Evolutionary conservation across 2,797 vertebrate genomes (phyloP), one percentile per base, ranked within the genome.

Genomic region (Gymnothorax reevesii): DNA sequence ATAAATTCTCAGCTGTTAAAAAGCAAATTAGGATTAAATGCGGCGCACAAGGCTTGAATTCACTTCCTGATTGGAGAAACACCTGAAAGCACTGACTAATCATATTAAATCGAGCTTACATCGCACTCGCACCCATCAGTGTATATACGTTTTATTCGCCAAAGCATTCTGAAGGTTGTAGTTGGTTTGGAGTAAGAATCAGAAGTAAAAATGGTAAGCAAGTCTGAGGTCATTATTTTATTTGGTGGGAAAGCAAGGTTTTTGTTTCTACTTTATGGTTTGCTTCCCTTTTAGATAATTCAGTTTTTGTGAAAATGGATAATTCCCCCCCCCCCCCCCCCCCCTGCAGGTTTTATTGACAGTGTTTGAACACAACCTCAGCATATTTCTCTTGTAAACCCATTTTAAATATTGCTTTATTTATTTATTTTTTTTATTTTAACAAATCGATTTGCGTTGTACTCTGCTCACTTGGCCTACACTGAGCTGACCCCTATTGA

Each of bases 171-270:
- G 5, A 12, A 60, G 64, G n/a, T 52, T 17, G 3, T 62, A n/a
- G 33, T 7, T 49, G 42, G 82, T 64, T 57, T 25, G 52, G 12
- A 79, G 69, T 9, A 22, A 62, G 20, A 85, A 80, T 49, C 57
- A 55, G 86, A 86, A 90, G 91, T 88, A 86, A 75, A 42, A 42
- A 75, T 75, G 71, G 27, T 75, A 75, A 42, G 33, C 62, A n/a
- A n/a, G 64, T n/a, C 8, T 8, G 0, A n/a, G 8, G 25, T 12
- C 6, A n/a, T 69, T 69, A n/a, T 64, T 17, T 64, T 20, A 20
- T 64, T 64, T 64, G 17, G 15, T 64, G 60, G 17, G 60, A n/a
- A 22, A 22, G 62, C 20, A 64, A 64, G 22, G 15, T 64, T 1
- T 6, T 20, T 64, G 62, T 64, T 64, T 64, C 62, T 64, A 22